Evolutionary conservation across 2,113 vertebrate species (phyloP).

Genomic region (Philantomba maxwellii): DNA sequence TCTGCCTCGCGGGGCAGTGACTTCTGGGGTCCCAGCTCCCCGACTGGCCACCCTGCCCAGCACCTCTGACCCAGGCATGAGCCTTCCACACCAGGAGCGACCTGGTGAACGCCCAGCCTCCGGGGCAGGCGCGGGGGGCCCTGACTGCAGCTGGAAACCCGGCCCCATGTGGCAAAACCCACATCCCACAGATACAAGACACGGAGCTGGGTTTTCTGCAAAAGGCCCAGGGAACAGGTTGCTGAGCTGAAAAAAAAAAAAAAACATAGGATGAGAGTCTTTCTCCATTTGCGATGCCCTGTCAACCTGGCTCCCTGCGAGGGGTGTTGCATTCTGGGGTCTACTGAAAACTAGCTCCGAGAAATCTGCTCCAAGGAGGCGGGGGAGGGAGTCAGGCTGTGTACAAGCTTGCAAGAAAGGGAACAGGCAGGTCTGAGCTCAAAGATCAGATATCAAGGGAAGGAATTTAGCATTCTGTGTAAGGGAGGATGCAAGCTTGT

Average conservation of each 20-base stretch:
- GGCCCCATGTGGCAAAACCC: neutral
- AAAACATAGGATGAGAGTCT: neutral
- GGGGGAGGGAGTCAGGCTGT: neutral
- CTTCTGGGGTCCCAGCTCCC: neutral
- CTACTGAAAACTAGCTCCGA: neutral
- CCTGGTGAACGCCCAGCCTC: neutral
- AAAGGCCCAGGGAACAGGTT: accelerated
- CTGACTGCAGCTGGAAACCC: neutral
- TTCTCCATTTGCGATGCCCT: neutral
- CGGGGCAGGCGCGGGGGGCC: accelerated
- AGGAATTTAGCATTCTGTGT: accelerated
- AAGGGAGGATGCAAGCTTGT: neutral
- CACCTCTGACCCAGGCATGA: neutral
- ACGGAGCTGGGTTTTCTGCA: neutral
- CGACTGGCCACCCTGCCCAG: neutral
- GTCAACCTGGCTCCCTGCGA: neutral
- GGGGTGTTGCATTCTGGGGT: neutral
- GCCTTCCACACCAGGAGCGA: neutral
- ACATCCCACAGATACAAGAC: neutral
- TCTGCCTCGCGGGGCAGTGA: neutral
- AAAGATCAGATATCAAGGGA: neutral
- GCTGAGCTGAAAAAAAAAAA: neutral
- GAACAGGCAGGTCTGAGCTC: neutral
- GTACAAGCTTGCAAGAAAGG: neutral
- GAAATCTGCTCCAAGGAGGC: neutral